Evolutionary conservation across 2,888 invertebrate species (phyloP).

Genomic region (Epinotia demarniana): DNA sequence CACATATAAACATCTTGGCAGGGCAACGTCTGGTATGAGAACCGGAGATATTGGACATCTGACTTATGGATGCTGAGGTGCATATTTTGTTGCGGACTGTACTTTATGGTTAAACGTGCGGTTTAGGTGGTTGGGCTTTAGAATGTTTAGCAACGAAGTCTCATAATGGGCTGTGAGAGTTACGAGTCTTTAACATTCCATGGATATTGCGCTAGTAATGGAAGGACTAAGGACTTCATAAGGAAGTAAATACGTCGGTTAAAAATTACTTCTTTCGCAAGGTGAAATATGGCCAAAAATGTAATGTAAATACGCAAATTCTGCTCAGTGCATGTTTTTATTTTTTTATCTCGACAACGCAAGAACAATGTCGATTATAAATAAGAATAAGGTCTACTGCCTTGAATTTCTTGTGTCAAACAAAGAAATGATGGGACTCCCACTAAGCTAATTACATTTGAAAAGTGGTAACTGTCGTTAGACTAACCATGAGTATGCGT

Average conservation of each 20-base stretch:
- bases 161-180: conserved; percentile 28
- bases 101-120: conserved; percentile 40
- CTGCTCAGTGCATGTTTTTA: too few relatives aligned
- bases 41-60: neutral
- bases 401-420: too few relatives aligned
- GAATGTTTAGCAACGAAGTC: conserved; percentile 33
- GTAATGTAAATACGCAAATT: too few relatives aligned
- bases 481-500: too few relatives aligned
- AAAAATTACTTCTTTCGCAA: neutral
- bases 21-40: neutral
- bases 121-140: conserved; percentile 31
- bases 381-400: too few relatives aligned
- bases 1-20: conserved; percentile 46
- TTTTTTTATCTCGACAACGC: too few relatives aligned
- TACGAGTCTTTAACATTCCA: conserved; percentile 19
- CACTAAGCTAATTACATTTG: too few relatives aligned
- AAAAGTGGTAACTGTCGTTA: too few relatives aligned
- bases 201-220: conserved; percentile 1
- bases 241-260: neutral
- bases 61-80: conserved; percentile 9
- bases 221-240: neutral
- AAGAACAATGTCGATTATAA: too few relatives aligned
- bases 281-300: neutral
- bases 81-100: conserved; percentile 36
- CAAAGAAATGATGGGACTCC: too few relatives aligned